Evolutionary conservation across 2,888 invertebrate genomes (phyloP).

Genomic region (Apotomis betuletana): DNA sequence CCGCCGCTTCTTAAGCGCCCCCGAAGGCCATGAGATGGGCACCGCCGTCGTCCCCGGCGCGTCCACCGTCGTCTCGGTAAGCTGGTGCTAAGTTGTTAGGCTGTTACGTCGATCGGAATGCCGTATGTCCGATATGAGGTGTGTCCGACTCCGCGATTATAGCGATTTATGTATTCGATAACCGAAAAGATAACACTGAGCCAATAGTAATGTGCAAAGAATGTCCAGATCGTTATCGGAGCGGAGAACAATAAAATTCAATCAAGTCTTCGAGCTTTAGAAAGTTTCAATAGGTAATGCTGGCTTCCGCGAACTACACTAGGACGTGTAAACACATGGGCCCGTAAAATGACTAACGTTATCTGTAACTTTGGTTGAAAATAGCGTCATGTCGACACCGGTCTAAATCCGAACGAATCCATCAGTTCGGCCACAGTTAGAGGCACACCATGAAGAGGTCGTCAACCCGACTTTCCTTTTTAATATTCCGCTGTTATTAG

Average conservation of each 20-base stretch:
- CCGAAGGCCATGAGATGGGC: slow-evolving; percentile 67
- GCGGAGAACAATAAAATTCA: slow-evolving; percentile 54
- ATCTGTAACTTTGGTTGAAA: slow-evolving; percentile 8
- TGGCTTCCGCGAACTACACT: slow-evolving; percentile 10
- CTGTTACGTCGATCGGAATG: slow-evolving; percentile 65
- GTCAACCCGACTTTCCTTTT: slow-evolving; percentile 76
- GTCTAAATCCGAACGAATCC: slow-evolving; percentile 58
- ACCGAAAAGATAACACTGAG: slow-evolving; percentile 44
- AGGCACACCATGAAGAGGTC: slow-evolving; percentile 61
- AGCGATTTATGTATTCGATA: slow-evolving; percentile 48
- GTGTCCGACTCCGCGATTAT: slow-evolving; percentile 52
- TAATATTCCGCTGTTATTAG: slow-evolving; percentile 62
- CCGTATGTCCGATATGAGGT: slow-evolving; percentile 54
- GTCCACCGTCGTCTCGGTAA: slow-evolving; percentile 80
- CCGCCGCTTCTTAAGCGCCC: slow-evolving; percentile 79
- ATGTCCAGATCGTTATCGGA: slow-evolving; percentile 64
- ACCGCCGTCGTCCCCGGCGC: slow-evolving; percentile 67
- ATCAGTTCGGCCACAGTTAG: slow-evolving; percentile 61
- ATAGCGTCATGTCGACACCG: slow-evolving; percentile 17
- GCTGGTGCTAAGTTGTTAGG: slow-evolving; percentile 42
- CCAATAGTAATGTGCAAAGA: slow-evolving; percentile 47
- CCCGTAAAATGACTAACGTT: slow-evolving; percentile 19
- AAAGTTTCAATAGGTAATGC: slow-evolving; percentile 47
- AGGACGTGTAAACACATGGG: slow-evolving; percentile 9
- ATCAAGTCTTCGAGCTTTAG: slow-evolving; percentile 53